Conservation (phyloP, 2,888 invertebrate genomes). For the Subacronicta megacephala region DNA sequence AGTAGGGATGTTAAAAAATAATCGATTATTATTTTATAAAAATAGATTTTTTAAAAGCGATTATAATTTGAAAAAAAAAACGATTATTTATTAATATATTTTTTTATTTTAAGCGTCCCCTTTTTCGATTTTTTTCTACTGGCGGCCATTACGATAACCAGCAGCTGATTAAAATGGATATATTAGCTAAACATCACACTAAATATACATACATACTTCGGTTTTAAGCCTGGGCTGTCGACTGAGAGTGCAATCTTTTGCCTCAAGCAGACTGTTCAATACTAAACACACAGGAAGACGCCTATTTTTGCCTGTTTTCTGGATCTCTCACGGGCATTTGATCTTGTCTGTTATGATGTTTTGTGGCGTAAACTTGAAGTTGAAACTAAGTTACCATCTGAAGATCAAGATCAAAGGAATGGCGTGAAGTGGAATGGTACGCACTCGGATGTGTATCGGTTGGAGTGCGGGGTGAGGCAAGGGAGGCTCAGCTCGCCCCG, state of each 20-base stretch:
- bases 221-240: neutral
- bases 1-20: too few relatives aligned
- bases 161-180: too few relatives aligned
- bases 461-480: constrained; percentile 1
- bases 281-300: constrained; percentile 10
- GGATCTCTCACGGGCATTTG: constrained; percentile 12
- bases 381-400: constrained; percentile 1
- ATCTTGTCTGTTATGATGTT: constrained; percentile 1
- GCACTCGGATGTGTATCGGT: neutral
- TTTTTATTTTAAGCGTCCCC: too few relatives aligned
- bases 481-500: constrained; percentile 1
- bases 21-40: too few relatives aligned
- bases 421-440: neutral
- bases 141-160: too few relatives aligned
- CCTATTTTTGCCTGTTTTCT: constrained; percentile 9
- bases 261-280: constrained; percentile 9
- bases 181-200: too few relatives aligned
- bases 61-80: too few relatives aligned
- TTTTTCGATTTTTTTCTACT: too few relatives aligned
- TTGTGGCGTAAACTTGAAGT: neutral
- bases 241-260: constrained; percentile 4
- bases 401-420: too few relatives aligned
- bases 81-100: too few relatives aligned
- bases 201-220: too few relatives aligned
- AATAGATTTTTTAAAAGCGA: too few relatives aligned